Percentiles rank a stretch among this genome's conserved stretches.
phyloP scores from a whole-genome alignment of 2,797 vertebrate species.

The Geotrypetes seraphini region DNA sequence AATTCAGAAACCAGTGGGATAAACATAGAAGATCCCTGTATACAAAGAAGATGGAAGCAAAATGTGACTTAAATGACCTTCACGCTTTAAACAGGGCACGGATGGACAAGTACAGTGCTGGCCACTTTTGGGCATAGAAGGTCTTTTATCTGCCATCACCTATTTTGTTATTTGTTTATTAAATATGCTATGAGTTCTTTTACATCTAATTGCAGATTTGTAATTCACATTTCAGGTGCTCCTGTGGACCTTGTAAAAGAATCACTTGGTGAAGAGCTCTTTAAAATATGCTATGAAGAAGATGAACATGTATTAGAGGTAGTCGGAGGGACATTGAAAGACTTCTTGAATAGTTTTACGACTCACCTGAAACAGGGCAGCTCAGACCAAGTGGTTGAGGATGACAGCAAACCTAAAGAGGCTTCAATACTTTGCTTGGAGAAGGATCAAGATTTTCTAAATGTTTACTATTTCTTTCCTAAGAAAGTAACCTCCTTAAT shows the following conservation, averaged over 20 bases:
- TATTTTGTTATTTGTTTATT: too few relatives aligned
- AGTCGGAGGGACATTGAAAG: constrained; percentile 89
- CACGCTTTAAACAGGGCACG: too few relatives aligned
- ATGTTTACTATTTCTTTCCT: constrained; percentile 91
- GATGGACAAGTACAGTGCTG: too few relatives aligned
- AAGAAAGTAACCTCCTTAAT: constrained; percentile 76
- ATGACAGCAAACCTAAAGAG: constrained; percentile 55
- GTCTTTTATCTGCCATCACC: too few relatives aligned
- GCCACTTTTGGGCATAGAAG: too few relatives aligned
- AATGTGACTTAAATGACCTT: too few relatives aligned
- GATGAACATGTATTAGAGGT: constrained; percentile 83
- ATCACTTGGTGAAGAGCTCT: constrained; percentile 82
- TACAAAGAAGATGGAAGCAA: too few relatives aligned
- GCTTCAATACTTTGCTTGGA: constrained; percentile 91
- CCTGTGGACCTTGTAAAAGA: constrained; percentile 64
- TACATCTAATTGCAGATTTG: too few relatives aligned
- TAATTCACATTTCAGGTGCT: constrained; percentile 54
- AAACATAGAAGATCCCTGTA: too few relatives aligned
- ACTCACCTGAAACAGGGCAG: constrained; percentile 84
- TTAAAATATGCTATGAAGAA: constrained; percentile 89
- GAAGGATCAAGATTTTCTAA: constrained; percentile 81
- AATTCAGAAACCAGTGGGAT: too few relatives aligned
- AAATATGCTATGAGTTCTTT: too few relatives aligned
- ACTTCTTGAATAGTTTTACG: constrained; percentile 95
- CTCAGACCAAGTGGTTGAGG: constrained; percentile 54